Evolutionary conservation across 2,888 invertebrate species (phyloP).

Genomic region (Cetonia aurata): DNA sequence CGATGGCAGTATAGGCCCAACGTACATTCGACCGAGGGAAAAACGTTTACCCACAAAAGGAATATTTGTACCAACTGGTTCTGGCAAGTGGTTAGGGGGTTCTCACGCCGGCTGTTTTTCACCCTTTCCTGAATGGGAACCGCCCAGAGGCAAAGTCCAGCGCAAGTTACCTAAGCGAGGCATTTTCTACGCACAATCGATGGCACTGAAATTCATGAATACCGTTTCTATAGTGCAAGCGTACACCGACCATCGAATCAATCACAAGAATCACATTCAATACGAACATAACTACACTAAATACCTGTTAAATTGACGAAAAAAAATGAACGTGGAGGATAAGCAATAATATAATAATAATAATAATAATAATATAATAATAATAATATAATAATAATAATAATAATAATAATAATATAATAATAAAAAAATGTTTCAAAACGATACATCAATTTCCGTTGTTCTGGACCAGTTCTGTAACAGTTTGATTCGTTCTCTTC

Average conservation of each 20-base stretch:
- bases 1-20: slow-evolving; percentile 56
- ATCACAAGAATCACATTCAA: slow-evolving; percentile 48
- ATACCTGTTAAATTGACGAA: slow-evolving; percentile 43
- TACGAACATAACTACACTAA: slow-evolving; percentile 47
- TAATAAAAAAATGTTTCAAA: no score
- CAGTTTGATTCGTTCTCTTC: no score
- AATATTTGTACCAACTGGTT: slow-evolving; percentile 60
- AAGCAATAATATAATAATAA: no score
- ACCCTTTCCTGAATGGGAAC: slow-evolving; percentile 60
- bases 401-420: no score
- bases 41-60: slow-evolving; percentile 33
- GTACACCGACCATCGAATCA: slow-evolving; percentile 49
- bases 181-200: slow-evolving; percentile 49
- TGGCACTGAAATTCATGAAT: slow-evolving; percentile 48
- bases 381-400: no score
- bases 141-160: slow-evolving; percentile 41
- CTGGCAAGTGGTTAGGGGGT: slow-evolving; percentile 63
- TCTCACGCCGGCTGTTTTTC: slow-evolving; percentile 64
- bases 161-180: slow-evolving; percentile 8
- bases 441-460: no score
- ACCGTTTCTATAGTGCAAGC: slow-evolving; percentile 47
- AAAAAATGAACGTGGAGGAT: neutral
- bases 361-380: no score
- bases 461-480: no score
- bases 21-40: slow-evolving; percentile 57